Conservation (phyloP, 2,797 vertebrate species). For the Sebastes kiyomatsui region DNA sequence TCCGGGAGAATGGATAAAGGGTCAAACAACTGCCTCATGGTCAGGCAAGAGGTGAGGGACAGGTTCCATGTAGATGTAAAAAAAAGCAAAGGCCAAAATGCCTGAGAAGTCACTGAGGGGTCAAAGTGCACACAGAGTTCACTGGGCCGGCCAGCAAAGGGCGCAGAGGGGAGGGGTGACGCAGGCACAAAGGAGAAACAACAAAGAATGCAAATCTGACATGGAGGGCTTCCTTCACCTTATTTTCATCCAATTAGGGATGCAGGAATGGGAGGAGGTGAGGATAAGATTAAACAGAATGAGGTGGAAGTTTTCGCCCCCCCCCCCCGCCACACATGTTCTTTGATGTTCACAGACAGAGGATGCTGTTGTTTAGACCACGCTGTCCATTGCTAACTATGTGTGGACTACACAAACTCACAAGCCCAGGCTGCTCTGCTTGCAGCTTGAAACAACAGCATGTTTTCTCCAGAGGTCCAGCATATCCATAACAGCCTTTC, state of each 20-base stretch:
- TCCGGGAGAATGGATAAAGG: slow-evolving; percentile 34
- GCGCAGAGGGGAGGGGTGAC: slow-evolving; percentile 52
- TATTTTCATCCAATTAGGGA: slow-evolving; percentile 61
- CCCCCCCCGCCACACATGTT: neutral
- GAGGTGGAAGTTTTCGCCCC: slow-evolving; percentile 50
- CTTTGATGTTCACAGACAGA: slow-evolving; percentile 64
- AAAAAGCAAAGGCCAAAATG: slow-evolving; percentile 60
- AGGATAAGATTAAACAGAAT: slow-evolving; percentile 54
- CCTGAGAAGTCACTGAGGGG: slow-evolving; percentile 71
- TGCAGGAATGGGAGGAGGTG: slow-evolving; percentile 47
- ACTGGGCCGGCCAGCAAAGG: slow-evolving; percentile 60
- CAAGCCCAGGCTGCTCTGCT: slow-evolving; percentile 8
- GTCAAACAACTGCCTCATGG: slow-evolving; percentile 63
- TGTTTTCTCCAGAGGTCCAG: slow-evolving; percentile 48
- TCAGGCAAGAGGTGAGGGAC: slow-evolving; percentile 57
- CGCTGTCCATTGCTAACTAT: slow-evolving; percentile 28
- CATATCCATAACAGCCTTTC: slow-evolving; percentile 46
- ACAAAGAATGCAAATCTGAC: slow-evolving; percentile 70
- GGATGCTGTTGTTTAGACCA: slow-evolving; percentile 38
- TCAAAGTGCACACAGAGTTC: slow-evolving; percentile 83
- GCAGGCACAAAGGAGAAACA: slow-evolving; percentile 69
- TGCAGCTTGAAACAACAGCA: slow-evolving; percentile 25
- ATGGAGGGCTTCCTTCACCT: slow-evolving; percentile 57
- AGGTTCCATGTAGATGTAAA: slow-evolving; percentile 42
- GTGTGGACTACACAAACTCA: slow-evolving; percentile 38